A percentile compares a stretch with the other conserved stretches of the same genome.
Conservation (phyloP, 2,888 invertebrate genomes). For the Euclidia mi region DNA sequence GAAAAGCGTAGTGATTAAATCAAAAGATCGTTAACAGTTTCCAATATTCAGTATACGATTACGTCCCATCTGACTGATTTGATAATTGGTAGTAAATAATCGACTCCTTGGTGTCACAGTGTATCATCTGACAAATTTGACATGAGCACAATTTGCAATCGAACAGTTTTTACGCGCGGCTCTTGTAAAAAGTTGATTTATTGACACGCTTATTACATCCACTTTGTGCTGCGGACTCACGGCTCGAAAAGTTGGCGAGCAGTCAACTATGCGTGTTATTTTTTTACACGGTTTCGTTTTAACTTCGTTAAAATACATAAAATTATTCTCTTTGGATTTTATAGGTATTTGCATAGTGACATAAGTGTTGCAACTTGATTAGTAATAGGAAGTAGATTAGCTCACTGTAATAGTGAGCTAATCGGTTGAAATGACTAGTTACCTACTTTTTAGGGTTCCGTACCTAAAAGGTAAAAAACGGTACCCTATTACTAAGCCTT, state of each 20-base stretch:
- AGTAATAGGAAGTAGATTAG: too few species aligned
- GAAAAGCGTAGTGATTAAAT: conserved; percentile 1
- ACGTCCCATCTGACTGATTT: conserved; percentile 6
- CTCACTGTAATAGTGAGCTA: too few species aligned
- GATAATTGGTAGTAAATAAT: conserved; percentile 25
- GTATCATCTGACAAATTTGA: conserved; percentile 56
- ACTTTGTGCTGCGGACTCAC: conserved; percentile 61
- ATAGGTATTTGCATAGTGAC: too few species aligned
- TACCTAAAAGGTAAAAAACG: too few species aligned
- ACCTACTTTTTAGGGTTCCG: too few species aligned
- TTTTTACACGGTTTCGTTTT: too few species aligned
- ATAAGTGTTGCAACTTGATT: too few species aligned
- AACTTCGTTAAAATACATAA: too few species aligned
- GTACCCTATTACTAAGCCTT: too few species aligned
- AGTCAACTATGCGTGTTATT: too few species aligned
- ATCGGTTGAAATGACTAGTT: too few species aligned
- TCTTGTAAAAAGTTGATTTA: conserved; percentile 75
- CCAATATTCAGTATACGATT: conserved; percentile 5
- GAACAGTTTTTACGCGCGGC: conserved; percentile 59
- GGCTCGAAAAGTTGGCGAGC: conserved; percentile 14
- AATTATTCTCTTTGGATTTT: too few species aligned
- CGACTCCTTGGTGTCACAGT: conserved; percentile 40
- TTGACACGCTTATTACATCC: conserved; percentile 71
- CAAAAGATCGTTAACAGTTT: conserved; percentile 2
- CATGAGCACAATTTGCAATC: conserved; percentile 73